Conservation (phyloP, 2,797 vertebrate species). For the Iguana delicatissima region DNA sequence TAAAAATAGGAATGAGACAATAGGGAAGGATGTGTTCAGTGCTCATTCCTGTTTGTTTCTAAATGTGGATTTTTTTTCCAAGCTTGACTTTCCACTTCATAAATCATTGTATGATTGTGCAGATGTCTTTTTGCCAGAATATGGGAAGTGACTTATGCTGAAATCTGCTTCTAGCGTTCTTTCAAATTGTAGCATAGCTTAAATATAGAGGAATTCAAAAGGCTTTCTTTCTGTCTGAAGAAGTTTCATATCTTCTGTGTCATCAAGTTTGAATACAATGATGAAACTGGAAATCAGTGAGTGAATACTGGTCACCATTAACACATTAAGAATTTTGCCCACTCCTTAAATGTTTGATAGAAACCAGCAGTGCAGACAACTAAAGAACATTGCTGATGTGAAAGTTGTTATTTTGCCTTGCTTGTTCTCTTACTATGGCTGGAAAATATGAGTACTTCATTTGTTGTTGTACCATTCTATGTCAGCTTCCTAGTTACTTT, state of each 20-base stretch:
- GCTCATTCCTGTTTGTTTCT: neutral
- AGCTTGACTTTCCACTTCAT: neutral
- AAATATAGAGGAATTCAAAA: neutral
- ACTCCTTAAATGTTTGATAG: neutral
- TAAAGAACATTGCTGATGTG: neutral
- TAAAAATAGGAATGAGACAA: neutral
- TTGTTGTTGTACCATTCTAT: neutral
- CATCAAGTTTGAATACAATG: neutral
- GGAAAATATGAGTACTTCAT: neutral
- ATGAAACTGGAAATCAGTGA: neutral
- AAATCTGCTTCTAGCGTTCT: neutral
- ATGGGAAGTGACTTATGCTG: neutral
- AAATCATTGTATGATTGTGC: neutral
- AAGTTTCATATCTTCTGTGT: neutral
- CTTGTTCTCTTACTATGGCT: neutral
- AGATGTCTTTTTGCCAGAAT: neutral
- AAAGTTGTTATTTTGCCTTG: neutral
- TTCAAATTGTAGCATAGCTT: neutral
- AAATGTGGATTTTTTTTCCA: constrained; percentile 15
- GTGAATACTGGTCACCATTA: neutral
- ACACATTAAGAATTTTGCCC: neutral
- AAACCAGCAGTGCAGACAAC: neutral
- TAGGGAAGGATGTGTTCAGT: neutral
- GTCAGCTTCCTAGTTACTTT: neutral
- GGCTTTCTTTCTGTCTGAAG: neutral